Evolutionary conservation across 2,113 vertebrate genomes (phyloP).

Genomic region (Oreochromis aureus): DNA sequence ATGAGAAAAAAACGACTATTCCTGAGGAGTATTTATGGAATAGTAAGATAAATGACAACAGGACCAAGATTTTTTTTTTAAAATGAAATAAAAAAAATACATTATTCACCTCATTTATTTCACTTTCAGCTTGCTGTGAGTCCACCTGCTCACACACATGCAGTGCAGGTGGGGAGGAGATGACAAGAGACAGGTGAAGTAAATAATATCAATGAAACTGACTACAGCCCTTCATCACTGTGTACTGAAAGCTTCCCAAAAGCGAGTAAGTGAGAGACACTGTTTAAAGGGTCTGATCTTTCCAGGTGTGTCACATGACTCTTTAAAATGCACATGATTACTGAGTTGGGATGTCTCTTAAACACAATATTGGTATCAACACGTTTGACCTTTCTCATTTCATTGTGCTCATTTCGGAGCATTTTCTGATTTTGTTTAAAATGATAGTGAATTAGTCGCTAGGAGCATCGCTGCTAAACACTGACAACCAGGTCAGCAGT

Average conservation of each 20-base stretch:
- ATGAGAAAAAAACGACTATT: background rate
- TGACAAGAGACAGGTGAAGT: background rate
- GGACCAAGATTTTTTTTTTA: background rate
- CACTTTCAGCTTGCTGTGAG: background rate
- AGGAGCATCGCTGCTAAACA: background rate
- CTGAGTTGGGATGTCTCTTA: background rate
- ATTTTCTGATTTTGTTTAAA: background rate
- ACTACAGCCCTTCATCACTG: fast-evolving
- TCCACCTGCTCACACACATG: background rate
- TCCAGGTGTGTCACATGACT: background rate
- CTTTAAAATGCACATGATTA: background rate
- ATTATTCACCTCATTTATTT: background rate
- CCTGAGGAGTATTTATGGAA: fast-evolving
- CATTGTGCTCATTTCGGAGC: background rate
- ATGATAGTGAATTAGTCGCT: background rate
- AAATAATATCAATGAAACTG: background rate
- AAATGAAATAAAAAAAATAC: background rate
- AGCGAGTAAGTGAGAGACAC: background rate
- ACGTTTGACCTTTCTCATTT: fast-evolving
- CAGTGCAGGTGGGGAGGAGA: background rate
- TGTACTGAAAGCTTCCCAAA: background rate
- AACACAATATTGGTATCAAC: background rate
- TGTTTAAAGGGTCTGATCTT: background rate
- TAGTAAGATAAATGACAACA: background rate
- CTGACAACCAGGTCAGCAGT: background rate